Conservation (phyloP, 2,797 vertebrate species). For the Oreochromis mossambicus region DNA sequence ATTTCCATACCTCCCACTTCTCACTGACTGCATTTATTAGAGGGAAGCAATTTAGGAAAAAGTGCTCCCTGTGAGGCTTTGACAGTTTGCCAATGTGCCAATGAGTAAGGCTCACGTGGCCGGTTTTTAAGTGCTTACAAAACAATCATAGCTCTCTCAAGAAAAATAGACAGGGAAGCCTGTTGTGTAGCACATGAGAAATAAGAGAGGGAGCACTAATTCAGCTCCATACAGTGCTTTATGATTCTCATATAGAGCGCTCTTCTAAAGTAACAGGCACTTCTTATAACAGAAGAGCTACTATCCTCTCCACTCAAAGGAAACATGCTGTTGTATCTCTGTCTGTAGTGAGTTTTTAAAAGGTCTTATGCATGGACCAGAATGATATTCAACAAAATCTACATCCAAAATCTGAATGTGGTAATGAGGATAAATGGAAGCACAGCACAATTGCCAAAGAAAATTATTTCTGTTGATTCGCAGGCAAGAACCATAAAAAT, state of each 20-base stretch:
- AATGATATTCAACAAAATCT: neutral
- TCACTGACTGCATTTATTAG: neutral
- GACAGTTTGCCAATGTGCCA: neutral
- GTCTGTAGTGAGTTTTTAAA: neutral
- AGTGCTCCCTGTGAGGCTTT: neutral
- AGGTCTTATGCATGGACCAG: neutral
- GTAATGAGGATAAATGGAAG: neutral
- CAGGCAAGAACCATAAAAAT: neutral
- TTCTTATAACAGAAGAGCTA: neutral
- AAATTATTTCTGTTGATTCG: neutral
- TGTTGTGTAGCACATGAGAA: neutral
- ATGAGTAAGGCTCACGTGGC: neutral
- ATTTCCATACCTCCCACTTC: neutral
- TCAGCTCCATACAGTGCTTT: neutral
- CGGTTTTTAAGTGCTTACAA: neutral
- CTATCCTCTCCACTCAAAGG: neutral
- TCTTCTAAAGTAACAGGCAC: neutral
- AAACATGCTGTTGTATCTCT: neutral
- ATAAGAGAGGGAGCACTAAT: neutral
- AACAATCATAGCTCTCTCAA: neutral
- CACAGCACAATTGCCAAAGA: neutral
- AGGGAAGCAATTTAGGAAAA: neutral
- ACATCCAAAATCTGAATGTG: neutral
- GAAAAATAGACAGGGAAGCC: neutral
- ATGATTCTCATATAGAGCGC: neutral